phyloP scores from a whole-genome alignment of 2,797 vertebrate genomes.

The Arrhamphus sclerolepis region DNA sequence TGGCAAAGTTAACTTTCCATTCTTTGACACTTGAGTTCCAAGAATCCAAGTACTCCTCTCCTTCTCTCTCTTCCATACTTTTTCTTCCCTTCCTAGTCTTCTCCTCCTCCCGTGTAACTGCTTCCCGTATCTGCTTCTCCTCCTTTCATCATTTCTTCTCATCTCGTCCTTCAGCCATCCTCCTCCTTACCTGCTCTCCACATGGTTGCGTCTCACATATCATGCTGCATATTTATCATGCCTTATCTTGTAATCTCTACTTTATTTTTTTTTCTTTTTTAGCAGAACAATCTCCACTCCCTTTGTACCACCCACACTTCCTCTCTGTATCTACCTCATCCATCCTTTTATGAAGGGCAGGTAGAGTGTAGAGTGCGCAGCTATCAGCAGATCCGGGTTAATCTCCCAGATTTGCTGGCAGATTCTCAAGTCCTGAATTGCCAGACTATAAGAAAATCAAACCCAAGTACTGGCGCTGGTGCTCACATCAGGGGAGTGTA shows the following conservation, averaged over 20 bases:
- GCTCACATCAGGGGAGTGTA: too few relatives aligned
- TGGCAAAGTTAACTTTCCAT: neutral
- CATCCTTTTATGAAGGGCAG: neutral
- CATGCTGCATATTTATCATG: constrained; percentile 17
- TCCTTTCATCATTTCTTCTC: constrained; percentile 29
- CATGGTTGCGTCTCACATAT: constrained; percentile 15
- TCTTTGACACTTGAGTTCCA: too few relatives aligned
- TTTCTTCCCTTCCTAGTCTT: neutral
- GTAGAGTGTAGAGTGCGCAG: neutral
- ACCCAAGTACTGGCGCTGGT: too few relatives aligned
- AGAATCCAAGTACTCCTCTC: neutral
- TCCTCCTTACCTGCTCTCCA: constrained; percentile 11
- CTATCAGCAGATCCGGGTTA: too few relatives aligned
- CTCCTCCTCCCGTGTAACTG: constrained; percentile 3
- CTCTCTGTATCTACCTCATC: neutral
- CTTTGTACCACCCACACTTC: neutral
- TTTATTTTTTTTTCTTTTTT: neutral
- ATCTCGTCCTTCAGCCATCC: constrained; percentile 31
- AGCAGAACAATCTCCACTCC: neutral
- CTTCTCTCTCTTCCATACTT: neutral
- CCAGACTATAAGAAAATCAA: too few relatives aligned
- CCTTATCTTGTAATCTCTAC: constrained; percentile 6
- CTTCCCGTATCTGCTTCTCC: constrained; percentile 15
- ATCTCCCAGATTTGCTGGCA: too few relatives aligned
- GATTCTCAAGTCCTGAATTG: too few relatives aligned